Evolutionary conservation across 2,888 invertebrate genomes (phyloP), one percentile per base, ranked within the genome.

Genomic region (Siphlonurus alternatus): DNA sequence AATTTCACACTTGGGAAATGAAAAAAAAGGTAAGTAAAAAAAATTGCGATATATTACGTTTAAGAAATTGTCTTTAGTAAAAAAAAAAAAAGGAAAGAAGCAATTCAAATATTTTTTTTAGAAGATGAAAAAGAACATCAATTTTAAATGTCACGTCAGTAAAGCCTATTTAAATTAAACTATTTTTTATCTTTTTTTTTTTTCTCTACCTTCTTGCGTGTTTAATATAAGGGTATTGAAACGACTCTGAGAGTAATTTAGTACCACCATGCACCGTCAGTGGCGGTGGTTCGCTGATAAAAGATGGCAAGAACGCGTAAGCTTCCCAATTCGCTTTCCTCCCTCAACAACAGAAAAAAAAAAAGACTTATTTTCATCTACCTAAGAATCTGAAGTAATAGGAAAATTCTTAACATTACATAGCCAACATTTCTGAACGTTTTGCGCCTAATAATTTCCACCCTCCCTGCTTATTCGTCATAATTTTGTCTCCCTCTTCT

Each of bases 131-230:
- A 38, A 15, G 5, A 38, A 38, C 15, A 38, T 10, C 5, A 10
- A 10, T 38, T 38, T 10, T 5, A 38, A 38, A 15, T 38, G 56
- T 56, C 56, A 56, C 56, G 20, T 56, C 56, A 56, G 7, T 56
- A 56, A 38, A 56, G 56, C 56, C 56, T 22, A 56, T 56, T 56
- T 56, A 56, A 56, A 56, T 56, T 56, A 56, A 56, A 56, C 56
- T 56, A 56, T 56, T 56, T 56, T 56, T 56, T 56, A 10, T 15
- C 15, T 15, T 38, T 10, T 15, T 10, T 15, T 38, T 38, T 38
- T 38, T 38, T 38, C 5, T 38, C 38, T 38, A 15, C 38, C 15
- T 15, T 38, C 38, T 38, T 38, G 7, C 38, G 38, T 15, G 38
- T 38, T 5, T 38, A 38, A 38, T 38, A 38, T 38, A 38, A 38